Percentiles rank a stretch among this genome's conserved stretches.
Conservation (phyloP, 2,888 invertebrate genomes). For the Euproctis similis region DNA sequence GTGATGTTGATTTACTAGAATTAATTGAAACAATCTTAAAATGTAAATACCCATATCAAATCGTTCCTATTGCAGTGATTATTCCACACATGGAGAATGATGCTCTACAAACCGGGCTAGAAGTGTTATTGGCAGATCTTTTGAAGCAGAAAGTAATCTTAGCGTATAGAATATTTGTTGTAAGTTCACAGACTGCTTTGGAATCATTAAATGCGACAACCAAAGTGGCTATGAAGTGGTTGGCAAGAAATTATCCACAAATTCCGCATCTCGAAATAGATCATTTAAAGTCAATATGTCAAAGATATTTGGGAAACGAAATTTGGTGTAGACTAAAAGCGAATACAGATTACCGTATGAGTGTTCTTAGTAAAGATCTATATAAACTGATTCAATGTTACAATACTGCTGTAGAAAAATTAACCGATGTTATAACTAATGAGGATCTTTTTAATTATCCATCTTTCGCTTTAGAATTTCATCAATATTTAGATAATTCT, state of each 20-base stretch:
- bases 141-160: conserved; percentile 45
- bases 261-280: conserved; percentile 76
- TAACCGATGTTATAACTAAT: conserved; percentile 77
- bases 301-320: conserved; percentile 76
- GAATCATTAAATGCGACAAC: conserved; percentile 43
- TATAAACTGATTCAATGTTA: conserved; percentile 77
- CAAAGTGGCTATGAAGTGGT: conserved; percentile 62
- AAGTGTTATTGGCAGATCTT: conserved; percentile 34
- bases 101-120: conserved; percentile 27
- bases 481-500: conserved; percentile 61
- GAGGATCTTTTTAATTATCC: conserved; percentile 76
- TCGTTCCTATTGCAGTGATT: conserved; percentile 58
- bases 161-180: conserved; percentile 46
- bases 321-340: conserved; percentile 75
- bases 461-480: conserved; percentile 80
- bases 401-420: conserved; percentile 79
- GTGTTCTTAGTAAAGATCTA: conserved; percentile 69
- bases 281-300: conserved; percentile 70
- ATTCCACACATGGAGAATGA: conserved; percentile 34
- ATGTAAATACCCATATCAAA: conserved; percentile 53
- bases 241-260: conserved; percentile 65
- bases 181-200: conserved; percentile 39
- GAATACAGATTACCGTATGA: conserved; percentile 50
- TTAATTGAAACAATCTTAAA: conserved; percentile 45
- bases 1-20: conserved; percentile 32